phyloP scores from a whole-genome alignment of 1,140 invertebrate genomes.

The Drosophila varians region DNA sequence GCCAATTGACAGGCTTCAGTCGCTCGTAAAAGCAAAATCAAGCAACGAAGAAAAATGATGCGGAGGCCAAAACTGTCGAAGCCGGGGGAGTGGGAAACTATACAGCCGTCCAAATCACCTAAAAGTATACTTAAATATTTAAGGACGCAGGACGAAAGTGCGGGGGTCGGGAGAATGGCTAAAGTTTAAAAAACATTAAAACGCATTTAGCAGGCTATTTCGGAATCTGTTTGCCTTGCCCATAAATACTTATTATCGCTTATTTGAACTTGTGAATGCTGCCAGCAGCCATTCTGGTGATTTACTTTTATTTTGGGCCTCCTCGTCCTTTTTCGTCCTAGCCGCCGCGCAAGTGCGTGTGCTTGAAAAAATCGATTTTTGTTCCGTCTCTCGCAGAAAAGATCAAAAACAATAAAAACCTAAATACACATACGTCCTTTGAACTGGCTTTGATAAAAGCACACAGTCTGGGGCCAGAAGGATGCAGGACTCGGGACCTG shows the following conservation, averaged over 20 bases:
- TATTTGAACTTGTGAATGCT: constrained; percentile 78
- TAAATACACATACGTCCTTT: constrained; percentile 81
- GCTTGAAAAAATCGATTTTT: constrained; percentile 67
- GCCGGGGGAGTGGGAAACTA: constrained; percentile 18
- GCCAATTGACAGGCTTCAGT: constrained; percentile 83
- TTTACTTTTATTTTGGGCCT: constrained; percentile 65
- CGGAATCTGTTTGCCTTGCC: constrained; percentile 42
- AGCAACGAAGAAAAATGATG: constrained; percentile 79
- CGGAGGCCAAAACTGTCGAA: constrained; percentile 63
- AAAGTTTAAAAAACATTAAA: constrained; percentile 74
- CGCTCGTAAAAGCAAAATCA: constrained; percentile 78
- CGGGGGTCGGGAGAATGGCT: neutral
- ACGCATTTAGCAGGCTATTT: constrained; percentile 68
- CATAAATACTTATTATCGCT: constrained; percentile 82
- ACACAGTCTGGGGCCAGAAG: constrained; percentile 28
- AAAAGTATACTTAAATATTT: constrained; percentile 78
- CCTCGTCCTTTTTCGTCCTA: constrained; percentile 38
- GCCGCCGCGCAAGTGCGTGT: constrained; percentile 26
- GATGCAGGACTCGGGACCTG: constrained; percentile 8
- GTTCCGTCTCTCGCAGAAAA: constrained; percentile 53
- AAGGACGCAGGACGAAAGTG: constrained; percentile 18
- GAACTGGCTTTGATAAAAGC: constrained; percentile 78
- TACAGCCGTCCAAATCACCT: constrained; percentile 44
- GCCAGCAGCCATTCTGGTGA: constrained; percentile 51
- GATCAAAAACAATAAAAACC: constrained; percentile 82